Evolutionary conservation across 2,797 vertebrate species (phyloP).

Genomic region (Syngnathus rostellatus): DNA sequence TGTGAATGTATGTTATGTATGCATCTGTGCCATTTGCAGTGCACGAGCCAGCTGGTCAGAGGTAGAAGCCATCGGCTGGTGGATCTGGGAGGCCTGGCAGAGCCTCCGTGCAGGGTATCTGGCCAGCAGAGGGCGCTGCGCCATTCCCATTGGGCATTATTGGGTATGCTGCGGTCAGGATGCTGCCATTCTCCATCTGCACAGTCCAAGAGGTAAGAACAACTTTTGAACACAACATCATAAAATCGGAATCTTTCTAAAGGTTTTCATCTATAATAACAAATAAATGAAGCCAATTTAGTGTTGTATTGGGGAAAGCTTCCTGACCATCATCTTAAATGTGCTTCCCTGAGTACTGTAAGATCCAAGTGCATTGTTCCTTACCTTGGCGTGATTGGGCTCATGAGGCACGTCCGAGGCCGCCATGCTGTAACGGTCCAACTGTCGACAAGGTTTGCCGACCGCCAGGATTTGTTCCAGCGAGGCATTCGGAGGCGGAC

Average conservation of each 20-base stretch:
- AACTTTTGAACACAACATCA: not conserved
- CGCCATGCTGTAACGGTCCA: constrained; percentile 47
- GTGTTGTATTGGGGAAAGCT: not conserved
- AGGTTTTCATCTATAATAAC: not conserved
- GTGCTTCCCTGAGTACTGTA: not conserved
- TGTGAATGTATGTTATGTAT: not conserved
- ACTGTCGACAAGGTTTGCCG: constrained; percentile 46
- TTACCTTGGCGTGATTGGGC: constrained; percentile 51
- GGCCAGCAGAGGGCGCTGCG: constrained; percentile 42
- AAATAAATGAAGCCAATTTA: not conserved
- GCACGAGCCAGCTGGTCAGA: constrained; percentile 47
- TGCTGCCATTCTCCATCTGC: constrained; percentile 62
- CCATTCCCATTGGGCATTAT: constrained; percentile 45
- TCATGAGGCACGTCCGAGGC: constrained; percentile 41
- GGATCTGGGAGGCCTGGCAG: constrained; percentile 44
- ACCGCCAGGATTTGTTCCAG: constrained; percentile 60
- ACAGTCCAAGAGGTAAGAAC: constrained; percentile 1
- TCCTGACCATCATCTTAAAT: not conserved
- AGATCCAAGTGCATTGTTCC: not conserved
- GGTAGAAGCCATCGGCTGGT: constrained; percentile 58
- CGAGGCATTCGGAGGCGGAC: constrained; percentile 46
- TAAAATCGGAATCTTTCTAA: too few species aligned
- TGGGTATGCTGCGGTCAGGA: constrained; percentile 43
- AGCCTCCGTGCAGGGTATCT: constrained; percentile 42
- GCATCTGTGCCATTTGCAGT: constrained; percentile 3